Evolutionary conservation across 2,888 invertebrate species (phyloP), one percentile per base, ranked within the genome.

Genomic region (Blastobasis adustella): DNA sequence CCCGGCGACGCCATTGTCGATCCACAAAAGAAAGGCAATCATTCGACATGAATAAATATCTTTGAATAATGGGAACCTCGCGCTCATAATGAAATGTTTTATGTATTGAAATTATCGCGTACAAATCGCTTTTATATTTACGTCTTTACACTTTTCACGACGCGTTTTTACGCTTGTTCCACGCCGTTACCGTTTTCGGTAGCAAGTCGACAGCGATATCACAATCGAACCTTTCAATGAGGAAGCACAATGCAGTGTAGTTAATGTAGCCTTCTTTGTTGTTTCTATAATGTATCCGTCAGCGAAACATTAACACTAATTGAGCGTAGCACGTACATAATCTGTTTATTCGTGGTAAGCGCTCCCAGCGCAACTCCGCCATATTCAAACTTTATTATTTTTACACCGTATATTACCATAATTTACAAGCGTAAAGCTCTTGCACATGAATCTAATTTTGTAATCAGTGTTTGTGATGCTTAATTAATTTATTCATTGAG

Each of bases 31-130:
- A 86, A 85, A 87, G 82, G 87, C 81, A 84, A 88, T 87, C 86
- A 83, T 84, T 87, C 83, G 85, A 86, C 87, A 83, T 85, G 86
- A 87, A 88, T 87, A 86, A 86, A 86, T 83, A 85, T 87, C 82
- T 85, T 83, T 83, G 85, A 87, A 82, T 87, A 87, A 88, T 88
- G 78, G 78, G 65, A 65, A 73, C 70, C 66, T 74, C 71, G 72
- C 76, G 82, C 79, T 71, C 78, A 75, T 82, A 88, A 81, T 85
- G 81, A 84, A 87, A 87, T 83, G 82, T 85, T 86, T 86, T 82
- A 84, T 82, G 83, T 84, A 79, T 80, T 67, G 73, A 68, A 78
- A 80, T 85, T 83, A 86, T 82, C 75, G 75, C 73, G 71, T 78
- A 77, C 75, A 79, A 82, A 80, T 76, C 78, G 79, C 71, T 75